Conservation (phyloP, 2,113 vertebrate genomes). For the Formicarius rufipectus region DNA sequence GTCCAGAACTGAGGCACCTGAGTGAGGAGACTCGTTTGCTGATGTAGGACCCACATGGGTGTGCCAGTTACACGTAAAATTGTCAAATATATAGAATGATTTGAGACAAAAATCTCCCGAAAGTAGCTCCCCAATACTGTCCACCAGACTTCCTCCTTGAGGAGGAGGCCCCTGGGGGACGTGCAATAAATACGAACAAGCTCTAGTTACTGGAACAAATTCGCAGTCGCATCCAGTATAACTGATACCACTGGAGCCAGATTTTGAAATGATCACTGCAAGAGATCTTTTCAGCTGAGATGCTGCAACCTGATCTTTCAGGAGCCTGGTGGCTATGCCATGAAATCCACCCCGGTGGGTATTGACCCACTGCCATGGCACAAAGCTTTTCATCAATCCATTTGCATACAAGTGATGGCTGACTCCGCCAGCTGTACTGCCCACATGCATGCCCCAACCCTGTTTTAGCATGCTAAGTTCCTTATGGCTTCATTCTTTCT, state of each 20-base stretch:
- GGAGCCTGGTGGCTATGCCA: neutral
- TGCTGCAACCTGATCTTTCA: neutral
- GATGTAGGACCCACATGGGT: neutral
- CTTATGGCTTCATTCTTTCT: neutral
- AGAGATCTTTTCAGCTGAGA: neutral
- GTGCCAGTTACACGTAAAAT: neutral
- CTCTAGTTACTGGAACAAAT: neutral
- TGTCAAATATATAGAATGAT: neutral
- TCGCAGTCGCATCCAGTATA: neutral
- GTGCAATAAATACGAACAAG: neutral
- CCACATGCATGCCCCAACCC: neutral
- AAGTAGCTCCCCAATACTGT: neutral
- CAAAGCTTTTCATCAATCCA: neutral
- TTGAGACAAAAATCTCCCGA: neutral
- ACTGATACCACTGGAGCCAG: neutral
- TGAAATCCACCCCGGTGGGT: neutral
- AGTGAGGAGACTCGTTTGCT: neutral
- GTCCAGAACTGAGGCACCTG: neutral
- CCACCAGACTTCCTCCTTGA: neutral
- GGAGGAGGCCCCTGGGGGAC: neutral
- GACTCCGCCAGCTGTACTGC: neutral
- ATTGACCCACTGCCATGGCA: neutral
- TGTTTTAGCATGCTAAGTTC: neutral
- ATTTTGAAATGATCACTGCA: neutral
- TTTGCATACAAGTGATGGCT: neutral